Conservation (phyloP, 1,140 invertebrate genomes). For the Stratiolaelaps scimitus region DNA sequence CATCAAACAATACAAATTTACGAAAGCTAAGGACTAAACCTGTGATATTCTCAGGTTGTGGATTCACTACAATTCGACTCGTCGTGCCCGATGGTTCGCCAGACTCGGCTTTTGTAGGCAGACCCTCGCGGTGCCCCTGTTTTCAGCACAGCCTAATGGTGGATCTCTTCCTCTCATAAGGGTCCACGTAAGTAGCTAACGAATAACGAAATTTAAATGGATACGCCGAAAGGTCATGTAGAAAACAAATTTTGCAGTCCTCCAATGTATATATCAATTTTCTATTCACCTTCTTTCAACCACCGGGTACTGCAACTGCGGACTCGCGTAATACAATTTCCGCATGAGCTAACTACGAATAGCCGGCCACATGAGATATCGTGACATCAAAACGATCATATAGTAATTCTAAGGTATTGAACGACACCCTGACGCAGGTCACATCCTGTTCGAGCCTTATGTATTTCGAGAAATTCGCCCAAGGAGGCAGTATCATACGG, state of each 20-base stretch:
- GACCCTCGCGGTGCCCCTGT: neutral
- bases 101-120: neutral
- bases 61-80: constrained; percentile 16
- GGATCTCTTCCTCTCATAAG: constrained; percentile 2
- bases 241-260: too few species aligned
- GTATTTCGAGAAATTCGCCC: constrained; percentile 25
- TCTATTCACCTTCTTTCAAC: too few species aligned
- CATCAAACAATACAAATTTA: too few species aligned
- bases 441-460: neutral
- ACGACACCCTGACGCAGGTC: neutral
- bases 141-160: neutral
- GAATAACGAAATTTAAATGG: too few species aligned
- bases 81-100: constrained; percentile 2
- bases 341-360: too few species aligned
- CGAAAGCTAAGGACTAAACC: too few species aligned
- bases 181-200: neutral
- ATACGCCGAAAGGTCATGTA: too few species aligned
- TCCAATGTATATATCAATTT: too few species aligned
- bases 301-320: too few species aligned
- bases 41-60: neutral
- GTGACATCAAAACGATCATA: neutral
- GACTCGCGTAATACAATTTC: too few species aligned
- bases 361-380: too few species aligned
- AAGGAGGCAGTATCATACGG: constrained; percentile 22
- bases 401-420: neutral